phyloP scores from a whole-genome alignment of 1,140 invertebrate genomes.

The Drosophila punjabiensis region DNA sequence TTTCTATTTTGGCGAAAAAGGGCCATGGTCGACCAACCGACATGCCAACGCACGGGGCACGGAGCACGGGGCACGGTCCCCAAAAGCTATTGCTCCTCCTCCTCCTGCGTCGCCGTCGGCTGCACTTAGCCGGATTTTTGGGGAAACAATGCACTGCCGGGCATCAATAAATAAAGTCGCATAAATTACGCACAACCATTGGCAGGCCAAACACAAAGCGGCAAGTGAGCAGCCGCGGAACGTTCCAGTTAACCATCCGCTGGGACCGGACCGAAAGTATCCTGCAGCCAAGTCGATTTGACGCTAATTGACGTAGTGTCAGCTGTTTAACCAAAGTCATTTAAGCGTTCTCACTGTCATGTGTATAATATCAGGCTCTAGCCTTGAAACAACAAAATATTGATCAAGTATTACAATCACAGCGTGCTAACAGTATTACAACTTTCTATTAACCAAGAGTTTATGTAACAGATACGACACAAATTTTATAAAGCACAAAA shows the following conservation, averaged over 20 bases:
- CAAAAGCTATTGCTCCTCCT: slow-evolving; percentile 14
- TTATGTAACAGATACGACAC: neutral
- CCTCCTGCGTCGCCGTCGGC: slow-evolving; percentile 46
- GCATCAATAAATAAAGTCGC: slow-evolving; percentile 81
- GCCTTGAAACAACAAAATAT: neutral
- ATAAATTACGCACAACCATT: slow-evolving; percentile 79
- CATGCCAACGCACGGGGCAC: slow-evolving; percentile 17
- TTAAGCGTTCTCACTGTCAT: neutral
- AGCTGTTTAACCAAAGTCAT: slow-evolving; percentile 37
- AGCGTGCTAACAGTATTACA: neutral
- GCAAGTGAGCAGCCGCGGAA: slow-evolving; percentile 42
- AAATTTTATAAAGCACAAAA: no score
- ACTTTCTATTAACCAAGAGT: neutral
- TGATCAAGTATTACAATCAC: neutral
- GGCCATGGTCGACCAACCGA: slow-evolving; percentile 46
- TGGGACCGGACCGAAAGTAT: slow-evolving; percentile 1
- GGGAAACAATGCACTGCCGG: slow-evolving; percentile 69
- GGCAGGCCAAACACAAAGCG: slow-evolving; percentile 43
- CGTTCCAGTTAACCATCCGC: slow-evolving; percentile 6
- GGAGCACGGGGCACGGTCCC: no score
- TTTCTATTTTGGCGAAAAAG: slow-evolving; percentile 75
- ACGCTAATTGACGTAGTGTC: slow-evolving; percentile 67
- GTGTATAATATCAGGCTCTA: neutral
- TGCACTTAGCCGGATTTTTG: slow-evolving; percentile 78
- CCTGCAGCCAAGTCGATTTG: slow-evolving; percentile 44